Conservation (phyloP, 1,140 invertebrate genomes). For the Drosophila erecta region DNA sequence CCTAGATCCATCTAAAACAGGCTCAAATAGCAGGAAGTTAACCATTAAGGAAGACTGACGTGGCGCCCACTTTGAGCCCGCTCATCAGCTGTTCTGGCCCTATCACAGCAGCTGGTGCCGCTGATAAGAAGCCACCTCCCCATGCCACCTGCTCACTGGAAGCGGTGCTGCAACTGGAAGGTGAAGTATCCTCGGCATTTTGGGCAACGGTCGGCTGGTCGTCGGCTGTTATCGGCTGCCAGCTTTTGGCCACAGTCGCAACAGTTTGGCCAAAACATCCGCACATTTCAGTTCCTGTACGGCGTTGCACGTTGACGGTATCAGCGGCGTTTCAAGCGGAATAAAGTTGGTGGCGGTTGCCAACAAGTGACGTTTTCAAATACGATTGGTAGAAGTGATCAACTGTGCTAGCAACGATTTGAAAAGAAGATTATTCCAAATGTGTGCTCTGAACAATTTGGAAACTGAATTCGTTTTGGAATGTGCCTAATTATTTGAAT, state of each 20-base stretch:
- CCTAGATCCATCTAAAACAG: not conserved
- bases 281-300: conserved; percentile 74
- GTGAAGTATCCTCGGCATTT: conserved; percentile 9
- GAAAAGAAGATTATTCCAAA: not conserved
- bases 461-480: not conserved
- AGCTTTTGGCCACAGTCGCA: conserved; percentile 45
- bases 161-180: conserved; percentile 68
- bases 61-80: not conserved
- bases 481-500: not conserved
- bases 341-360: conserved; percentile 10
- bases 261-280: conserved; percentile 58
- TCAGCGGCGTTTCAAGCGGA: conserved; percentile 19
- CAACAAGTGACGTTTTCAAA: conserved; percentile 67
- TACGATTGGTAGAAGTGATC: conserved; percentile 8
- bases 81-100: conserved; percentile 56
- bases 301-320: conserved; percentile 67
- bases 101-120: conserved; percentile 53
- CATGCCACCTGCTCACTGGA: conserved; percentile 45
- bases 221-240: conserved; percentile 22
- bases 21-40: not conserved
- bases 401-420: not conserved
- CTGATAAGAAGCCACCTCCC: conserved; percentile 21
- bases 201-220: conserved; percentile 15
- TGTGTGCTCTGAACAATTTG: not conserved
- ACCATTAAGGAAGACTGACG: not conserved